phyloP scores from a whole-genome alignment of 2,797 vertebrate genomes.

The Parambassis ranga region DNA sequence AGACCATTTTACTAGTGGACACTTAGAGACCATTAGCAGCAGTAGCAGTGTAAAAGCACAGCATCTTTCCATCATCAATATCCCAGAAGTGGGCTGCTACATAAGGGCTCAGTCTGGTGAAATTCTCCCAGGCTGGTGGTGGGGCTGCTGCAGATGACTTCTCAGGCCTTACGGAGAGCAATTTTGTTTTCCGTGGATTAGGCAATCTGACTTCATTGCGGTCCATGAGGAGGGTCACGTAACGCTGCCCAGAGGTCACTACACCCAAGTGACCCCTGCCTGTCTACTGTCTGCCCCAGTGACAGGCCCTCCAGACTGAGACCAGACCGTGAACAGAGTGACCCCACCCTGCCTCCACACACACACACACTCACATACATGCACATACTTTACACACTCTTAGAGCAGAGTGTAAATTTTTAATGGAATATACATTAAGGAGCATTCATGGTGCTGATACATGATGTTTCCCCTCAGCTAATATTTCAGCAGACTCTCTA shows the following conservation, averaged over 20 bases:
- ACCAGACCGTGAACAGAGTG: slow-evolving; percentile 41
- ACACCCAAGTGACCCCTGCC: slow-evolving; percentile 62
- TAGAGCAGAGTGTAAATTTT: slow-evolving; percentile 69
- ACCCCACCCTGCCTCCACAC: slow-evolving; percentile 21
- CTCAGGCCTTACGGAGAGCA: slow-evolving; percentile 76
- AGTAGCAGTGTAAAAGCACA: slow-evolving; percentile 39
- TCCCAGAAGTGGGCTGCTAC: slow-evolving; percentile 67
- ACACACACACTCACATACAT: neutral
- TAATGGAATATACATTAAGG: slow-evolving; percentile 83
- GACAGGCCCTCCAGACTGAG: slow-evolving; percentile 28
- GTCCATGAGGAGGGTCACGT: slow-evolving; percentile 74
- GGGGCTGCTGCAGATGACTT: slow-evolving; percentile 59
- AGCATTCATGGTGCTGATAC: slow-evolving; percentile 64
- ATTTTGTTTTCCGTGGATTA: slow-evolving; percentile 83
- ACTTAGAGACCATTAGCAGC: slow-evolving; percentile 76
- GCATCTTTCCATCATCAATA: slow-evolving; percentile 72
- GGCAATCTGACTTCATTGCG: slow-evolving; percentile 84
- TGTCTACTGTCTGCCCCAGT: slow-evolving; percentile 27
- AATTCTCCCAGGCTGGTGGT: slow-evolving; percentile 57
- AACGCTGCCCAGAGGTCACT: slow-evolving; percentile 76
- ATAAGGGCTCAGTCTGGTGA: slow-evolving; percentile 33
- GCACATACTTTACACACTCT: slow-evolving; percentile 43
- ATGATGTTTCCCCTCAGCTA: slow-evolving; percentile 68
- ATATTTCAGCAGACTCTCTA: slow-evolving; percentile 72
- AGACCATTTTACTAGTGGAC: slow-evolving; percentile 55